Conservation (phyloP, 2,888 invertebrate species). For the Drosophila mimica region DNA sequence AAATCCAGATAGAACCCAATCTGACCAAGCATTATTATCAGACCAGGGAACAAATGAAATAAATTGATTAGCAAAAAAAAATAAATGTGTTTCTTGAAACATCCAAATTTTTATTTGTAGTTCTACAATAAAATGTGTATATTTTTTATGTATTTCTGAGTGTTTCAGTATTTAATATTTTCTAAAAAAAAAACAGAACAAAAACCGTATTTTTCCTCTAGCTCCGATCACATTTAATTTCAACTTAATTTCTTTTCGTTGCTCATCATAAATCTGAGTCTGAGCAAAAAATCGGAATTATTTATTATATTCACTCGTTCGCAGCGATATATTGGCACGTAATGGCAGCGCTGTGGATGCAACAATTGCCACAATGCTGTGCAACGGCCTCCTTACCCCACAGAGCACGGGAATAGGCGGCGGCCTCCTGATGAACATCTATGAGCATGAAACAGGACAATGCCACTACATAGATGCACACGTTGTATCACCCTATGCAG, state of each 20-base stretch:
- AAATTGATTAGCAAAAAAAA: no score
- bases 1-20: neutral
- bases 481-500: conserved; percentile 90
- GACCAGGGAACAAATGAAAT: neutral
- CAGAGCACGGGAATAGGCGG: conserved; percentile 93
- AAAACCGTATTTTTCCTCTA: neutral
- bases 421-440: conserved; percentile 92
- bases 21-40: no score
- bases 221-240: neutral
- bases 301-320: neutral
- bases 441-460: conserved; percentile 87
- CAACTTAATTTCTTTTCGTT: neutral
- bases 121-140: no score
- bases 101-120: no score
- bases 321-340: conserved; percentile 78
- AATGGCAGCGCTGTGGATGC: conserved; percentile 93
- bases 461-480: conserved; percentile 90
- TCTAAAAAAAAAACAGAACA: neutral
- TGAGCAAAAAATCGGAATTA: neutral
- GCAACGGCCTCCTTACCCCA: conserved; percentile 92
- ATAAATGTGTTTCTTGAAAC: neutral
- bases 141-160: no score
- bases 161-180: neutral
- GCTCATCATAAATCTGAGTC: neutral
- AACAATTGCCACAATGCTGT: conserved; percentile 93